Conservation (phyloP, 1,140 invertebrate species). For the Drosophila kikkawai region DNA sequence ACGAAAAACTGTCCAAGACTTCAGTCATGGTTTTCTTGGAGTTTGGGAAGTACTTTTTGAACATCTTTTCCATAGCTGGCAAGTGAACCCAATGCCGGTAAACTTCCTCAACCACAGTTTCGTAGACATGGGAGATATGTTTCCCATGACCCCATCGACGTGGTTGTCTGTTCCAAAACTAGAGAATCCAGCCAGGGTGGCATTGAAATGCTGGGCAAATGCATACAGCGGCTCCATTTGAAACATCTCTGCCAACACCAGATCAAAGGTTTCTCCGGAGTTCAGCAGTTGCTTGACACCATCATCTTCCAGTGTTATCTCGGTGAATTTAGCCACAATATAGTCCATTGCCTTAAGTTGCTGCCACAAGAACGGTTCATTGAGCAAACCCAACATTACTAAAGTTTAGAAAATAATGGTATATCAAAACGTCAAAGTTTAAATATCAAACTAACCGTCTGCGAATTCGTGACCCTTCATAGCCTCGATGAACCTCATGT, state of each 20-base stretch:
- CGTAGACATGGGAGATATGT: conserved; percentile 61
- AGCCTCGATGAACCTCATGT: conserved; percentile 79
- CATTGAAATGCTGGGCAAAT: conserved; percentile 75
- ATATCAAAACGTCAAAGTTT: not conserved
- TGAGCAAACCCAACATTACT: conserved; percentile 29
- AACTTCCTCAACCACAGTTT: conserved; percentile 24
- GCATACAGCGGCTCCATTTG: conserved; percentile 59
- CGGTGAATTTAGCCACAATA: not conserved
- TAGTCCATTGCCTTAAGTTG: conserved; percentile 73
- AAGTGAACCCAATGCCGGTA: conserved; percentile 34
- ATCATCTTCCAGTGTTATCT: conserved; percentile 29
- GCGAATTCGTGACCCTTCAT: conserved; percentile 30
- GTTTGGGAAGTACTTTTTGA: conserved; percentile 84
- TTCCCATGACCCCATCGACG: conserved; percentile 65
- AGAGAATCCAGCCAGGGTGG: conserved; percentile 68
- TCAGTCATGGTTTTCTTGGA: conserved; percentile 69
- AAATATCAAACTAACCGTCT: conserved; percentile 19
- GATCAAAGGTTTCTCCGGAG: conserved; percentile 73
- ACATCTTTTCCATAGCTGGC: conserved; percentile 67
- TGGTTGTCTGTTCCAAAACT: conserved; percentile 62
- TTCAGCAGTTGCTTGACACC: conserved; percentile 56
- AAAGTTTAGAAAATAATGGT: not conserved
- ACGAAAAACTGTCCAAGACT: conserved; percentile 81
- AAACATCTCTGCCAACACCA: conserved; percentile 70
- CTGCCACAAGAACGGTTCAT: conserved; percentile 60